Base-by-base conservation (phyloP, 2,888 invertebrate species). In the Spodoptera picta region DNA sequence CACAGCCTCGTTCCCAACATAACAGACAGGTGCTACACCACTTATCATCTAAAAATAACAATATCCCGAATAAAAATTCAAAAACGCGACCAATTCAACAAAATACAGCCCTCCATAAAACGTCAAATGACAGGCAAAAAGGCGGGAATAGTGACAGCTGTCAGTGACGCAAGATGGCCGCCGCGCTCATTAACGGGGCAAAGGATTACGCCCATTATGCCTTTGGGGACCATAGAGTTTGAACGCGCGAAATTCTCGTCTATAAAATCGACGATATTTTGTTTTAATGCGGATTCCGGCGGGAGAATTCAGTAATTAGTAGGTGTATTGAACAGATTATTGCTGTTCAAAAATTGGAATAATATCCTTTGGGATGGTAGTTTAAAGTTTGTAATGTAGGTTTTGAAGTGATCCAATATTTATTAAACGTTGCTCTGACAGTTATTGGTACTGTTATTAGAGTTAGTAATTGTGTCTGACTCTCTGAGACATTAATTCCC, bases 131-230 rank as follows among this genome's bases (percentile, higher is more conserved):
- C 71, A 52, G 65, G 67, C 50, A 56, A 73, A 82, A 81, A 66
- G 74, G 81, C 80, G 79, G 80, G 73, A 72, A 68, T 54, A 51
- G 70, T 83, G 83, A 80, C 83, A 83, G 78, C 74, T 83, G 83
- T 82, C 83, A 83, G 50, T 65, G 63, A 46, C 43, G 60, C 81
- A 80, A 83, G 77, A 80, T 81, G 83, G 83, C 81, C 66, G 75
- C 60, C 69, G 63, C 60, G 60, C 65, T 83, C 83, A 82, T 83
- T 83, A 83, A 73, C 67, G 69, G 54, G 65, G 78, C 75, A 69
- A 81, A 79, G 81, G 81, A 75, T 79, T 81, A 81, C 68, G 64
- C 47, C 61, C 59, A 73, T 75, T 73, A 77, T 71, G 73, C 79
- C 79, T 77, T 75, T 75, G 69, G 61, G 56, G 69, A 48, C 52